Conservation (phyloP, 2,797 vertebrate species). For the Trichosurus vulpecula region DNA sequence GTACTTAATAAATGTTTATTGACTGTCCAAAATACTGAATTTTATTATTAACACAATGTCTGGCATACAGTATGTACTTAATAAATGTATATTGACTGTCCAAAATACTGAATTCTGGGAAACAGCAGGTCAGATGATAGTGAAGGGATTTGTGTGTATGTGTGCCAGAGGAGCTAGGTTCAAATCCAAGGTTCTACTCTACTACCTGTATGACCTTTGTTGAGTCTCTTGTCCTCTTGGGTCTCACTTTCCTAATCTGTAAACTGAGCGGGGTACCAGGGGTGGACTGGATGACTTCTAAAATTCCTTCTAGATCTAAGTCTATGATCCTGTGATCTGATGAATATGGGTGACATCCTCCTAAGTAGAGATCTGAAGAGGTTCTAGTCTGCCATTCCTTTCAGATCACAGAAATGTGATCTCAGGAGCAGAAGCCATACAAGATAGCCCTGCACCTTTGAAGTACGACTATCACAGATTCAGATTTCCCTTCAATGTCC, state of each 20-base stretch:
- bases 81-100: background rate
- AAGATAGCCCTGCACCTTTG: background rate
- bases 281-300: background rate
- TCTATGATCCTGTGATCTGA: background rate
- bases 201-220: background rate
- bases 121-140: background rate
- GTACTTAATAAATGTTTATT: background rate
- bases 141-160: fast-evolving
- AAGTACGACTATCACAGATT: background rate
- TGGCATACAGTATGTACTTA: background rate
- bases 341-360: background rate
- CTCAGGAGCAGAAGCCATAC: background rate
- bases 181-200: background rate
- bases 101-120: background rate
- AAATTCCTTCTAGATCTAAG: background rate
- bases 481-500: background rate
- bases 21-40: background rate
- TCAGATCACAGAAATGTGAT: background rate
- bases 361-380: background rate
- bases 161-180: background rate
- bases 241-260: background rate
- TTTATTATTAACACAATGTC: too few species aligned
- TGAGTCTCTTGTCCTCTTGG: background rate
- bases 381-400: background rate
- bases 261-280: background rate